Percentiles rank a stretch among this genome's conserved stretches.
phyloP scores from a whole-genome alignment of 2,113 vertebrate species.

The Oreochromis spilurus region DNA sequence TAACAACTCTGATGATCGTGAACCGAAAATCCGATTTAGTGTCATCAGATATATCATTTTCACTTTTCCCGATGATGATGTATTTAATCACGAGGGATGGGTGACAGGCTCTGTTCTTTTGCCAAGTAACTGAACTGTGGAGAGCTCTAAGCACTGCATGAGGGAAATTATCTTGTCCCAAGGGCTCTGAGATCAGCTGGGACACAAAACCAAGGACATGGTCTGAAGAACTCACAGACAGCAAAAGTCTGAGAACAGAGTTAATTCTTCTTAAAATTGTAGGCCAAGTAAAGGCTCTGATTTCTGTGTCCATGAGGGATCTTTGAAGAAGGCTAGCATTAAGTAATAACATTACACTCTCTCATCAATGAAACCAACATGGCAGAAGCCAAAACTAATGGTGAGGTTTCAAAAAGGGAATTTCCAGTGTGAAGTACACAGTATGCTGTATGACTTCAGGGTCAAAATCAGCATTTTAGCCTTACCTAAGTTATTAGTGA shows the following conservation, averaged over 20 bases:
- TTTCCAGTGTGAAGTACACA: neutral
- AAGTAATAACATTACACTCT: neutral
- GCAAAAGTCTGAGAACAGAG: neutral
- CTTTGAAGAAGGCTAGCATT: neutral
- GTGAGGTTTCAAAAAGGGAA: neutral
- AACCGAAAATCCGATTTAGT: neutral
- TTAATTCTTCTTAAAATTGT: neutral
- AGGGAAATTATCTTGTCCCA: neutral
- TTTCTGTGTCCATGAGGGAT: neutral
- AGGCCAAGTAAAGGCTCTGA: neutral
- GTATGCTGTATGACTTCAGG: neutral
- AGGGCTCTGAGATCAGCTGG: neutral
- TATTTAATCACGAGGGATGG: neutral
- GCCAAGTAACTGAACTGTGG: neutral
- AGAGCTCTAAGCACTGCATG: neutral
- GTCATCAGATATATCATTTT: neutral
- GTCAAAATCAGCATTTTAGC: neutral
- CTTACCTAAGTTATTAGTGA: neutral
- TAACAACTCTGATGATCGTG: neutral
- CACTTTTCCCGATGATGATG: neutral
- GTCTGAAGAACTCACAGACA: neutral
- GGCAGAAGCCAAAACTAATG: neutral
- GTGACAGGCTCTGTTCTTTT: neutral
- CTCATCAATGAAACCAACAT: neutral
- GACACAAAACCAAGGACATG: neutral